Base-by-base conservation (phyloP, 2,888 invertebrate species). In the Pocota personata region DNA sequence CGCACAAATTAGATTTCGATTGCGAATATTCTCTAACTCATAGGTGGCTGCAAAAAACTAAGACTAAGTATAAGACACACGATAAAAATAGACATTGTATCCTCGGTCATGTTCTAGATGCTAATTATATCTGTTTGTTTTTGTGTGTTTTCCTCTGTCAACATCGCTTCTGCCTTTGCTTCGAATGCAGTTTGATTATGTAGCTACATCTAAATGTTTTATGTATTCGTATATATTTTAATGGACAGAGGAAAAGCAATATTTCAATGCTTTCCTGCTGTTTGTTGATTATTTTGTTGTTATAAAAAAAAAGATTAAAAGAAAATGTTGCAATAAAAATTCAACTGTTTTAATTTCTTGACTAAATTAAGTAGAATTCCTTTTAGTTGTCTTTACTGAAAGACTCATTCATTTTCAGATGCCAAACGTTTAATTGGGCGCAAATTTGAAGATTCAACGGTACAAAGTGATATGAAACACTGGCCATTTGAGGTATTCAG, bases 401-500 rank as follows among this genome's bases (percentile, higher is more conserved):
- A 76, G 12, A 62, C 10, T 48, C 14, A 72, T 78, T 67, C 57
- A 78, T 58, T 91, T 91, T 24, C 89, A 92, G 99, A 99, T 95
- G 98, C 98, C 89, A 96, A 99, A 93, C 96, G 98, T 92, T 94
- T 99, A 91, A 98, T 99, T 93, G 98, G 98, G 82, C 96, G 98
- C 90, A 96, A 96, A 89, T 98, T 96, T 92, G 96, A 96, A 88
- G 98, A 98, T 93, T 93, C 94, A 67, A 96, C 97, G 4, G 97
- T 99, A 60, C 98, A 99, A 93, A 95, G 95, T 80, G 98, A 98
- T 92, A 96, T 98, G 95, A 97, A 98, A 93, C 97, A 97, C 93
- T 98, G 98, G 96, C 98, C 98, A 40, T 98, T 98, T 91, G 97
- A 96, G 91, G 97, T 98, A 0, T 92, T 96, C 91, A 96, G 95